Percentiles rank a stretch among this genome's conserved stretches.
Evolutionary conservation across 2,797 vertebrate species (phyloP).

Genomic region (Danio aesculapii): DNA sequence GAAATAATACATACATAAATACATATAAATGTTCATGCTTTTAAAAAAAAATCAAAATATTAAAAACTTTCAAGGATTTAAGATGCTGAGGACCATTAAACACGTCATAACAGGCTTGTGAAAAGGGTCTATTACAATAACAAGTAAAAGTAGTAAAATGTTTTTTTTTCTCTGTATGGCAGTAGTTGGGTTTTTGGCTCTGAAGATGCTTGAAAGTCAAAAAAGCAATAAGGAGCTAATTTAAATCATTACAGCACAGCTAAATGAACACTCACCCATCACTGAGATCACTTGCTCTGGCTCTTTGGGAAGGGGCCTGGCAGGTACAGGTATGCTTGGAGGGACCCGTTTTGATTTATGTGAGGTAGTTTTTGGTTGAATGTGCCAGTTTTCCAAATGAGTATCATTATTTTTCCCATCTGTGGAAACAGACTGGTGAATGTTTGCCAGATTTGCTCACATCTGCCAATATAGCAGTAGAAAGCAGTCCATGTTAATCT

Average conservation of each 20-base stretch:
- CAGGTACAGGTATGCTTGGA: constrained; percentile 42
- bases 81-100: no score
- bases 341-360: constrained; percentile 14
- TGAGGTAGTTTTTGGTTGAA: neutral
- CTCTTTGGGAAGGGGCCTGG: constrained; percentile 44
- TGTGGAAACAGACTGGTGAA: neutral
- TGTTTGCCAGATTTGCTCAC: constrained; percentile 3
- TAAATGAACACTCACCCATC: constrained; percentile 35
- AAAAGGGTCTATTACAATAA: no score
- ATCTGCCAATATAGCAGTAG: neutral
- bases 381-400: constrained; percentile 22
- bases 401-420: constrained; percentile 1
- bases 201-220: neutral
- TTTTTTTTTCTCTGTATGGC: neutral
- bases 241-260: neutral
- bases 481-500: neutral
- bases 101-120: no score
- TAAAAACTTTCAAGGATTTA: no score
- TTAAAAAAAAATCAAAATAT: no score
- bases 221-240: neutral
- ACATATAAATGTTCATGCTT: no score
- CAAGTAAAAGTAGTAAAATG: no score
- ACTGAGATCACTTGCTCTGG: constrained; percentile 18
- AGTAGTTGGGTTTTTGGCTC: neutral
- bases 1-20: no score